A percentile compares a stretch with the other conserved stretches of the same genome.
phyloP scores from a whole-genome alignment of 2,113 vertebrate species.

The Chaetorhynchus papuensis region DNA sequence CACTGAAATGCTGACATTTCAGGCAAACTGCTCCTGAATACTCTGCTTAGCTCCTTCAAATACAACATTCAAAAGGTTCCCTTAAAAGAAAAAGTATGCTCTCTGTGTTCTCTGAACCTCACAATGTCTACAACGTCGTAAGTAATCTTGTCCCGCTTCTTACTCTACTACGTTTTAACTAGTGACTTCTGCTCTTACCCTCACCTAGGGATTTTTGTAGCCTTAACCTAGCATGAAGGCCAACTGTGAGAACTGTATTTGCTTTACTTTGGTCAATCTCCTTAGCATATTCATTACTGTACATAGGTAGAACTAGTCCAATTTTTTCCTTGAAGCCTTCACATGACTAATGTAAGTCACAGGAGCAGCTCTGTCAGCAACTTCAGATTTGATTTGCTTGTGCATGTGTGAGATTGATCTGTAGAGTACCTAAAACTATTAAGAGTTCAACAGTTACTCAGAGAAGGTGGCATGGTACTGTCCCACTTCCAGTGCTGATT shows the following conservation, averaged over 20 bases:
- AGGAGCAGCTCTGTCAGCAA: background rate
- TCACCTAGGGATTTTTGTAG: background rate
- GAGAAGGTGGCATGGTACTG: background rate
- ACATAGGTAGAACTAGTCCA: background rate
- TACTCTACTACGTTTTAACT: background rate
- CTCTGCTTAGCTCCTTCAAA: background rate
- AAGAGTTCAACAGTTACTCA: background rate
- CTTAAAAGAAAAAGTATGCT: background rate
- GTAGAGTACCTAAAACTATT: background rate
- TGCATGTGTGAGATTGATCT: background rate
- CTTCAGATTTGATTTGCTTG: background rate
- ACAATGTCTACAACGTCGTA: background rate
- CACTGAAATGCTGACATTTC: background rate
- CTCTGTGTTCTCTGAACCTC: background rate
- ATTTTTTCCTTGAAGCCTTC: background rate
- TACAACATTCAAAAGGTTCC: background rate
- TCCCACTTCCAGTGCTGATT: background rate
- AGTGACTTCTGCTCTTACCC: background rate
- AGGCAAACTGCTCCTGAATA: background rate
- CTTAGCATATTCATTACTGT: background rate
- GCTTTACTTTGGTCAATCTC: background rate
- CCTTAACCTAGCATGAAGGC: background rate
- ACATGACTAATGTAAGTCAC: background rate
- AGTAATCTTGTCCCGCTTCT: accelerated
- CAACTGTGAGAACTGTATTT: background rate